Percentiles rank a stretch among this genome's conserved stretches.
phyloP scores from a whole-genome alignment of 2,888 invertebrate species.

The Halictus quadricinctus region DNA sequence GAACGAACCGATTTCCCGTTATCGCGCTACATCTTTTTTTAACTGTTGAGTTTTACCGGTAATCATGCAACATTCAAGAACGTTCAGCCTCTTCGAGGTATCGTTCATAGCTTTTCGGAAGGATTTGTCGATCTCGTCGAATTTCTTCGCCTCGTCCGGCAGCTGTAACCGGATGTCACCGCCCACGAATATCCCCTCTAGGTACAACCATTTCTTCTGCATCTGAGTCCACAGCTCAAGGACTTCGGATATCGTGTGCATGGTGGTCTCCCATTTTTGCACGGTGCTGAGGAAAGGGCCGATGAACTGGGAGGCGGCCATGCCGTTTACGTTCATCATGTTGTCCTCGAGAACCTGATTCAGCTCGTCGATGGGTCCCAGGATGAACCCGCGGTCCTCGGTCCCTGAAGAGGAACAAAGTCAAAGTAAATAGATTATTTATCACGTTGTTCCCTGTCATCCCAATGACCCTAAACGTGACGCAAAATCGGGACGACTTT shows the following conservation, averaged over 20 bases:
- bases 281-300: conserved; percentile 93
- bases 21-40: neutral
- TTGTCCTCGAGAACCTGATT: conserved; percentile 93
- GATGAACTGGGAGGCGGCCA: conserved; percentile 94
- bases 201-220: conserved; percentile 95
- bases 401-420: conserved; percentile 78
- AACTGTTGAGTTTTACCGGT: conserved; percentile 69
- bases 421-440: neutral
- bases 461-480: no score
- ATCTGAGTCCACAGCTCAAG: conserved; percentile 94
- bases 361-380: conserved; percentile 93
- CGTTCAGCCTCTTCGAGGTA: conserved; percentile 90
- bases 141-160: conserved; percentile 95
- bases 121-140: conserved; percentile 92
- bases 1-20: neutral
- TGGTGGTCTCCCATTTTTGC: conserved; percentile 92
- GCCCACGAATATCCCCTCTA: conserved; percentile 96
- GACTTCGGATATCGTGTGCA: conserved; percentile 92
- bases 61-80: conserved; percentile 90
- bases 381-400: conserved; percentile 91
- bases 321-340: conserved; percentile 94
- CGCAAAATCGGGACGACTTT: no score
- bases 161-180: conserved; percentile 94
- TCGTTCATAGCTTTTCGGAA: conserved; percentile 94
- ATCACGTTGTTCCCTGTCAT: neutral